These are phyloP conservation scores for Promerops cafer DNA, from an alignment of 2,113 vertebrate genomes.

Conservation along the genomic window DNA sequence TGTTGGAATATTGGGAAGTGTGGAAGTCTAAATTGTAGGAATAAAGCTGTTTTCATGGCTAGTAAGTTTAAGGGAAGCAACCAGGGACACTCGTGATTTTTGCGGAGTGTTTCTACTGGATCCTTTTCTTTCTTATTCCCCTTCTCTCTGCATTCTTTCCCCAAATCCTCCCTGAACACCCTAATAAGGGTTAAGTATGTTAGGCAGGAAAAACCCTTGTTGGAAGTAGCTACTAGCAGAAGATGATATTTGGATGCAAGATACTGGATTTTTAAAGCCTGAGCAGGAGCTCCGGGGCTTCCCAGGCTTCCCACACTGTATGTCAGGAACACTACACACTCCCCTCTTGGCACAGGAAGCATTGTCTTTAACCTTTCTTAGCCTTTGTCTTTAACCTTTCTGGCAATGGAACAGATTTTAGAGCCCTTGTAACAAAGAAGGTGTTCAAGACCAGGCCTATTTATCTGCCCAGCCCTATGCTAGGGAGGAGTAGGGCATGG, in stretches of 20 bases:
- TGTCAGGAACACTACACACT: accelerated
- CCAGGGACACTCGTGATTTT: not conserved
- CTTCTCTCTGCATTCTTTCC: not conserved
- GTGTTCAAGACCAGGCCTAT: not conserved
- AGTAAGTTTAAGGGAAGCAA: not conserved
- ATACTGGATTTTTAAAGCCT: not conserved
- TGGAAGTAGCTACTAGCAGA: not conserved
- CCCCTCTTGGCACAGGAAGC: not conserved
- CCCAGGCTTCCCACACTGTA: accelerated
- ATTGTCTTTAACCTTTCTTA: not conserved
- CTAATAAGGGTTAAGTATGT: accelerated
- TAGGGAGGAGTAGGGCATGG: not conserved
- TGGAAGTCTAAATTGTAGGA: not conserved
- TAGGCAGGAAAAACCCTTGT: not conserved
- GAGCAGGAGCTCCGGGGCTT: not conserved
- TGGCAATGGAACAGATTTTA: not conserved
- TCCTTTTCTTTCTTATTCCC: not conserved
- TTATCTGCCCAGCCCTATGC: not conserved
- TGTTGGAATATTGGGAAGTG: not conserved
- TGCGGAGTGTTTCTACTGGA: not conserved
- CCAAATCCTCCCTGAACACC: not conserved
- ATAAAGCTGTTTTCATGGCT: not conserved
- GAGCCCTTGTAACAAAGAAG: not conserved
- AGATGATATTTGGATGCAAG: not conserved
- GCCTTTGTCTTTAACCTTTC: not conserved